Conservation (phyloP, 2,888 invertebrate species). For the Ormyrus nitidulus region DNA sequence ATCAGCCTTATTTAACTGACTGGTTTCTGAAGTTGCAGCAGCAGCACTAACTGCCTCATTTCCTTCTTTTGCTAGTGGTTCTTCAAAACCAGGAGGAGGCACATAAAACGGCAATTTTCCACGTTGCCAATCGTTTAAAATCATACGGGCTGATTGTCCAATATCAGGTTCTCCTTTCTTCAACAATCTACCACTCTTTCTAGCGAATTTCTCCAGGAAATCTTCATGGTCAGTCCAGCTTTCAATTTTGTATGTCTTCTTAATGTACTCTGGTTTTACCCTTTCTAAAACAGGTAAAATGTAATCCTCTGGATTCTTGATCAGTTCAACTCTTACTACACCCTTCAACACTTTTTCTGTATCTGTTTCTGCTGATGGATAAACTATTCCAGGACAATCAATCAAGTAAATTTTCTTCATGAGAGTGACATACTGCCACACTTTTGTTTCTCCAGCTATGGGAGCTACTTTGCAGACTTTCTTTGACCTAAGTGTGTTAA, state of each 20-base stretch:
- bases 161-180: slow-evolving; percentile 99
- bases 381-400: slow-evolving; percentile 99
- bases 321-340: slow-evolving; percentile 96
- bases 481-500: slow-evolving; percentile 95
- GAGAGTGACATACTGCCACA: slow-evolving; percentile 99
- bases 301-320: slow-evolving; percentile 96
- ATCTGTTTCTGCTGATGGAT: slow-evolving; percentile 96
- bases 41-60: slow-evolving; percentile 34
- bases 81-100: slow-evolving; percentile 87
- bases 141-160: slow-evolving; percentile 91
- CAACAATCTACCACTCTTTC: slow-evolving; percentile 90
- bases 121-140: slow-evolving; percentile 98
- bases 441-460: slow-evolving; percentile 97
- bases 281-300: slow-evolving; percentile 90
- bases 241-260: slow-evolving; percentile 91
- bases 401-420: slow-evolving; percentile 98
- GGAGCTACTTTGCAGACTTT: slow-evolving; percentile 99
- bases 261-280: slow-evolving; percentile 91
- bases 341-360: slow-evolving; percentile 97
- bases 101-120: slow-evolving; percentile 97
- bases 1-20: slow-evolving; percentile 28
- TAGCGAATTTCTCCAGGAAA: slow-evolving; percentile 94
- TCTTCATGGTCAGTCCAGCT: slow-evolving; percentile 89
- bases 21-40: slow-evolving; percentile 11
- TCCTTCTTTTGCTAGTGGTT: slow-evolving; percentile 78